Base-by-base conservation (phyloP, 1,140 invertebrate species). In the Aphaenogaster ashmeadi region DNA sequence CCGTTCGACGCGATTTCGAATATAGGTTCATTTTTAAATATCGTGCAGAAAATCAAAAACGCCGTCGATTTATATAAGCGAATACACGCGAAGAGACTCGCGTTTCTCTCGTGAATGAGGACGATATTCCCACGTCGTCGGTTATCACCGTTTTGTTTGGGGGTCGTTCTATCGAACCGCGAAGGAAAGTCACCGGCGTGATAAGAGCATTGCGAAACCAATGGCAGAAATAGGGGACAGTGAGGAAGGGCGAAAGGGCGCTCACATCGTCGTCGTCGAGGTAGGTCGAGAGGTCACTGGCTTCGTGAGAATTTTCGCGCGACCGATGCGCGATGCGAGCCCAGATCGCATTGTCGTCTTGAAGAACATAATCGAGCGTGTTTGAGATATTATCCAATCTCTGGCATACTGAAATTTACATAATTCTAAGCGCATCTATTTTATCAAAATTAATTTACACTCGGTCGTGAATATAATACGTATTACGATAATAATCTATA, bases 211-310 rank as follows among this genome's bases (percentile, higher is more conserved):
- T 21, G 41, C n/a, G 54, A 81, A 13, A 69, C 18, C 47, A 54
- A 56, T 50, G 15, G 9, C 11, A 38, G 36, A 60, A 41, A 69
- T 44, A 13, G 50, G 15, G 47, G 44, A 21, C 58, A 27, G 27
- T 0, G 11, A 21, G n/a, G 27, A 66, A 86, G 66, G 44, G 8
- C 58, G 54, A 79, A 67, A 88, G 62, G 50, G 50, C 44, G 33
- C 54, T 50, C 64, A 54, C 36, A 8, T 33, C 64, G 64, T n/a
- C 64, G 47, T 8, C 27, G 8, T 11, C 54, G 86, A 74, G 56
- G 27, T 41, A 77, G 66, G 74, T 85, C 74, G 60, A 54, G 52
- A 77, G 86, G 84, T 87, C 71, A 83, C 86, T 80, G 80, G 11
- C 79, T 87, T 52, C 27, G 72, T 80, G 75, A 52, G 84, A 87